Percentiles rank a stretch among this genome's conserved stretches.
Evolutionary conservation across 2,113 vertebrate species (phyloP).

Genomic region (Gallinago undulata): DNA sequence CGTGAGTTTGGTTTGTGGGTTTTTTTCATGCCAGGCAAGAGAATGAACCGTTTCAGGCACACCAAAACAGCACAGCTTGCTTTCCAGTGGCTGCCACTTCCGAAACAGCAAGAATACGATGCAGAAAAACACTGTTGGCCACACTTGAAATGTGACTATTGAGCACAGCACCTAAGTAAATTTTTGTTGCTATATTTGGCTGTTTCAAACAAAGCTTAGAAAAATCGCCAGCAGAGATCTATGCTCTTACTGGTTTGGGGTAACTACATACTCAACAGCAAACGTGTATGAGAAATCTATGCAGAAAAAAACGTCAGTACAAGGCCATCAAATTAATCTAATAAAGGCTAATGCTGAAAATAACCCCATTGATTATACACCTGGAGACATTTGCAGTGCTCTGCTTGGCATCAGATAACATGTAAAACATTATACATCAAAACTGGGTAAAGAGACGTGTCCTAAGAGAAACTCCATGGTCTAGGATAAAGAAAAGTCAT

Average conservation of each 20-base stretch:
- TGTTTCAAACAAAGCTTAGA: not conserved
- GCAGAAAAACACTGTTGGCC: not conserved
- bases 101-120: not conserved
- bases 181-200: not conserved
- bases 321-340: not conserved
- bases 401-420: rapidly evolving
- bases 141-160: not conserved
- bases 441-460: not conserved
- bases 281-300: not conserved
- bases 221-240: not conserved
- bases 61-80: not conserved
- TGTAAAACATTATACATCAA: not conserved
- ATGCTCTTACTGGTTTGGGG: not conserved
- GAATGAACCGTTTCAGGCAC: not conserved
- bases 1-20: not conserved
- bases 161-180: not conserved
- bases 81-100: not conserved
- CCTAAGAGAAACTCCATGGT: not conserved
- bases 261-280: not conserved
- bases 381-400: not conserved
- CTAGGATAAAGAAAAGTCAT: not conserved
- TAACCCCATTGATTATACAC: not conserved
- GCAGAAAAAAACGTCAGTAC: not conserved
- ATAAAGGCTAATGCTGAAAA: not conserved
- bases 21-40: not conserved